Evolutionary conservation across 2,797 vertebrate genomes (phyloP).

Genomic region (Salmo trutta): DNA sequence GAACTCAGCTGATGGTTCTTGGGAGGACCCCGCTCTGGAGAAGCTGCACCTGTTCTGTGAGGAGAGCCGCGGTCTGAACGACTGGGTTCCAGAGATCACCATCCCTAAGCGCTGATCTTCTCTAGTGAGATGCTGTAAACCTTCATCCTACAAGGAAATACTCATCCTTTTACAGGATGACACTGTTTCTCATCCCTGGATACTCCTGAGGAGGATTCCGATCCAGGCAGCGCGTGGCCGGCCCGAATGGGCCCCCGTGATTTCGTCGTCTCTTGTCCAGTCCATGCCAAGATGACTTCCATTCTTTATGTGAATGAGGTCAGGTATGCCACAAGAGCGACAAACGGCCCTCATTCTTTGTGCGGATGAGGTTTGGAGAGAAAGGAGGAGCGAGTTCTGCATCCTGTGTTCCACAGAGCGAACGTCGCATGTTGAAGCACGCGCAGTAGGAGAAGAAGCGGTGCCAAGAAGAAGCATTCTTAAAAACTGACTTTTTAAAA

Average conservation of each 20-base stretch:
- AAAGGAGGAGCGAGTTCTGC: slow-evolving; percentile 71
- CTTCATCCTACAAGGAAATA: slow-evolving; percentile 71
- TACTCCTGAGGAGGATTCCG: slow-evolving; percentile 80
- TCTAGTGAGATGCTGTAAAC: slow-evolving; percentile 63
- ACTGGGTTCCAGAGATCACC: slow-evolving; percentile 91
- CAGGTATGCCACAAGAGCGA: slow-evolving; percentile 74
- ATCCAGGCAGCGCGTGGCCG: slow-evolving; percentile 72
- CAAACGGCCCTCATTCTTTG: slow-evolving; percentile 81
- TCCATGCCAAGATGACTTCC: slow-evolving; percentile 76
- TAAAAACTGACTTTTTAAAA: slow-evolving; percentile 71
- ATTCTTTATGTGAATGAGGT: slow-evolving; percentile 79
- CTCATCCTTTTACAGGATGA: slow-evolving; percentile 74
- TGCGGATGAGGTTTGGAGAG: slow-evolving; percentile 84
- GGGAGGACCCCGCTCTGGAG: slow-evolving; percentile 77
- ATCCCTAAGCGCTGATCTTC: slow-evolving; percentile 81
- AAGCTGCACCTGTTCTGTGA: slow-evolving; percentile 81
- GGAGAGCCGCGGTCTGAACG: slow-evolving; percentile 79
- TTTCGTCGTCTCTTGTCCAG: slow-evolving; percentile 67
- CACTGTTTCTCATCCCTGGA: slow-evolving; percentile 82
- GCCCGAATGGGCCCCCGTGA: slow-evolving; percentile 59
- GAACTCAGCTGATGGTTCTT: slow-evolving; percentile 73
- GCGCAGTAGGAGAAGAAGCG: slow-evolving; percentile 79
- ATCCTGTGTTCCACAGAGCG: slow-evolving; percentile 54
- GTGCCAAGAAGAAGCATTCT: slow-evolving; percentile 71
- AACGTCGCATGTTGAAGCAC: slow-evolving; percentile 67